These are phyloP conservation scores for Ptychadena robeensis DNA, from an alignment of 2,797 vertebrate genomes.

Conservation along the genomic window DNA sequence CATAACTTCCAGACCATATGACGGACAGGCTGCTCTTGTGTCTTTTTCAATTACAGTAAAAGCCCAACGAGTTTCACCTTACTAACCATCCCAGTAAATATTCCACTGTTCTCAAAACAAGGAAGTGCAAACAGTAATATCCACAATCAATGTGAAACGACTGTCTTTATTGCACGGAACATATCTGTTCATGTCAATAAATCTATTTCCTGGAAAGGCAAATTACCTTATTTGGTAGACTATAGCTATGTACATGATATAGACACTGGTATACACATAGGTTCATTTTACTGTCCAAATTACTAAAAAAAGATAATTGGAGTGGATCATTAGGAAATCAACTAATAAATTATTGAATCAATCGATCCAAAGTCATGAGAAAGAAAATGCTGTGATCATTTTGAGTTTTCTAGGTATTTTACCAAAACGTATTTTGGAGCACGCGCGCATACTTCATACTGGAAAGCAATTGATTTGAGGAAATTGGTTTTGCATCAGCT, in stretches of 20 bases:
- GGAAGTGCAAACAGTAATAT: conserved; percentile 28
- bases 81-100: conserved; percentile 19
- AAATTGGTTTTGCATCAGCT: too few relatives aligned
- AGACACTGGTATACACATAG: too few relatives aligned
- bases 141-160: conserved; percentile 14
- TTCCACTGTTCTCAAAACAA: conserved; percentile 2
- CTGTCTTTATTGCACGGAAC: conserved; percentile 34
- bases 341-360: too few relatives aligned
- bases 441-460: too few relatives aligned
- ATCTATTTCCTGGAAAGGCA: conserved; percentile 1
- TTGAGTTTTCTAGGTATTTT: too few relatives aligned
- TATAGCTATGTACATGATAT: not conserved
- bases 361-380: too few relatives aligned
- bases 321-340: too few relatives aligned
- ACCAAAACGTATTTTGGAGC: too few relatives aligned
- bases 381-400: too few relatives aligned
- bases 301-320: too few relatives aligned
- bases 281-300: too few relatives aligned
- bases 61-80: conserved; percentile 1
- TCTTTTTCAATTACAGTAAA: conserved; percentile 3
- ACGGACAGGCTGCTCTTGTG: not conserved
- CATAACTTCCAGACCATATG: conserved; percentile 11
- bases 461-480: too few relatives aligned
- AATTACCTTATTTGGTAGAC: not conserved
- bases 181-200: conserved; percentile 20